Evolutionary conservation across 2,797 vertebrate species (phyloP), one percentile per base, ranked within the genome.

Genomic region (Galagoides demidoff): DNA sequence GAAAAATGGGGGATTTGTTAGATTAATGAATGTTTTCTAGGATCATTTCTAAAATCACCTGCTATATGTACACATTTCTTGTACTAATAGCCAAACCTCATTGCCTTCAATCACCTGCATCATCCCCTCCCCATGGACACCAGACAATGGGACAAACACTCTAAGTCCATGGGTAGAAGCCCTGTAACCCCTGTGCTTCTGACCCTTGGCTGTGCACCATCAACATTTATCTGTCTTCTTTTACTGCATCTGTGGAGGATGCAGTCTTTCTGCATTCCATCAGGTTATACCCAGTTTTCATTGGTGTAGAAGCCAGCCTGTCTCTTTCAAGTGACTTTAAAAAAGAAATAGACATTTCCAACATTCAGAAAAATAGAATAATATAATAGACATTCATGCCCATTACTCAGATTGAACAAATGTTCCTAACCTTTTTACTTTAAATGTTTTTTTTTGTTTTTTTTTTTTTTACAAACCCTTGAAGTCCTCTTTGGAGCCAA

Each of bases 291-390:
- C 74, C 66, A 29, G 39, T 49, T 39, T 94, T 71, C 49, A 25
- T 34, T 81, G 77, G 49, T 70, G 20, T 63, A 63, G 73, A 84
- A 87, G 17, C 5, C 17, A 64, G 25, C 7, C 25, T 87, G 0
- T 63, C 89, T 71, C 34, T 90, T 88, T 86, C 31, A 81, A 63
- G 61, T 85, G 59, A 81, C 19, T n/a, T 83, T 74, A 57, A 49
- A 49, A 52, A 5, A 27, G 19, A 45, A 16, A 55, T 1, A 25
- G 16, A 91, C 64, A 84, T 91, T 89, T 95, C 34, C 85, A 64
- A 81, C 27, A 66, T 13, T 91, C 0, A 85, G 55, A 61, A 64
- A 95, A 89, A 64, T 63, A 86, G 27, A 64, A 68, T 70, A 82
- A 64, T 12, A 59, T 45, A 68, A 86, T 22, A 64, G 34, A 66